Evolutionary conservation across 2,113 vertebrate species (phyloP), one percentile per base, ranked within the genome.

Genomic region (Calonectris borealis): DNA sequence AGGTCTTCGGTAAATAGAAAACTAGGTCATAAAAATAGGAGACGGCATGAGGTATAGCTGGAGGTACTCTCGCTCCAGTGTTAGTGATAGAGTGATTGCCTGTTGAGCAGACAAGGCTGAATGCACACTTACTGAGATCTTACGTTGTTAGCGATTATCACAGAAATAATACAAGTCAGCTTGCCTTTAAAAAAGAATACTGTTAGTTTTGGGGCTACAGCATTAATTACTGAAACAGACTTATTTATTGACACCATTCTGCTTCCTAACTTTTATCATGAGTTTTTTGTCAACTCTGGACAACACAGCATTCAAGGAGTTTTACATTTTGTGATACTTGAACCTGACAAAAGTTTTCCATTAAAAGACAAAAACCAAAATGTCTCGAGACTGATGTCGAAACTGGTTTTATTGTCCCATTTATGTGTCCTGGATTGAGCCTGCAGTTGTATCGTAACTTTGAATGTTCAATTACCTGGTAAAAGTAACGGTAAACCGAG

Each of bases 351-450:
- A 54, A 55, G 16, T 18, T 86, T 90, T 86, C 16, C 16, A 5
- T 26, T 72, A 32, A 32, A 83, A 55, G 34, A 13, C 26, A 65
- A 31, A 42, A 26, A 3, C 6, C 25, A 29, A 42, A 85, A 22
- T 54, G 4, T 66, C 64, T 71, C 0, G 2, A 70, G 13, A 13
- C 13, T 69, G 54, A 4, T 0, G 3, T 31, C 55, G 31, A 51
- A 69, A 38, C 4, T n/a, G 11, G 22, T 44, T 90, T 79, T 75
- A 18, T 48, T 69, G 26, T 82, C 20, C 44, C 7, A 1, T 48
- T 55, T 46, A 2, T 16, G n/a, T 3, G 2, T 78, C 52, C 24
- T 73, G 54, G 11, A 31, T 38, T 42, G 54, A 62, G 24, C 21
- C 9, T 46, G 27, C 1, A 5, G 27, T 64, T 51, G 13, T 46